These are phyloP conservation scores for Trichomycterus rosablanca DNA, from an alignment of 2,113 vertebrate genomes.

Conservation along the genomic window DNA sequence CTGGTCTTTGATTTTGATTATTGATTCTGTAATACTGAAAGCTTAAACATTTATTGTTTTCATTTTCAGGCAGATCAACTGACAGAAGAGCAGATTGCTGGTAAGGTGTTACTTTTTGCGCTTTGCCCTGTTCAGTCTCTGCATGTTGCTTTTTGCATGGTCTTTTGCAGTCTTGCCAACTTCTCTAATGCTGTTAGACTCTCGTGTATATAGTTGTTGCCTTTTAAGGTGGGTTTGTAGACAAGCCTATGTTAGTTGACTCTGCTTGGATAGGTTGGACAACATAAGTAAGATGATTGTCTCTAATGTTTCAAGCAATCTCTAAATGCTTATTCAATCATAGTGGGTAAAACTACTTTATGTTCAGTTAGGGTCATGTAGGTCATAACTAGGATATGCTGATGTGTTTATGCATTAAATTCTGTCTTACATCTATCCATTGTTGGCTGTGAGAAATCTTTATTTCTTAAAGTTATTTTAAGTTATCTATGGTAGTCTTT, in stretches of 20 bases:
- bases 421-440: too few relatives aligned
- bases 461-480: too few relatives aligned
- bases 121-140: neutral
- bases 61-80: conserved; percentile 79
- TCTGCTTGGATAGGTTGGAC: conserved; percentile 15
- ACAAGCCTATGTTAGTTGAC: conserved; percentile 15
- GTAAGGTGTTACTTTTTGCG: conserved; percentile 55
- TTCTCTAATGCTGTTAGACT: neutral
- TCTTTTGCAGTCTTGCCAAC: conserved; percentile 21
- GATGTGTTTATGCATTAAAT: too few relatives aligned
- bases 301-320: too few relatives aligned
- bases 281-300: too few relatives aligned
- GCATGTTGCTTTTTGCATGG: conserved; percentile 2
- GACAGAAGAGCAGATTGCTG: conserved; percentile 90
- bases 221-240: conserved; percentile 41
- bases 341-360: too few relatives aligned
- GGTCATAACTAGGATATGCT: too few relatives aligned
- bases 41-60: conserved; percentile 6
- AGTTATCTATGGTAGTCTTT: too few relatives aligned
- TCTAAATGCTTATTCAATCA: too few relatives aligned
- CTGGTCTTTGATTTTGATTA: too few relatives aligned
- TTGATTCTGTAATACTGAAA: neutral
- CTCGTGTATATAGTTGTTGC: conserved; percentile 23
- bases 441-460: too few relatives aligned
- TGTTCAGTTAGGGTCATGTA: too few relatives aligned